Percentiles rank a stretch among this genome's conserved stretches.
Evolutionary conservation across 2,113 vertebrate species (phyloP).

Genomic region (Erythrocercus mccallii): DNA sequence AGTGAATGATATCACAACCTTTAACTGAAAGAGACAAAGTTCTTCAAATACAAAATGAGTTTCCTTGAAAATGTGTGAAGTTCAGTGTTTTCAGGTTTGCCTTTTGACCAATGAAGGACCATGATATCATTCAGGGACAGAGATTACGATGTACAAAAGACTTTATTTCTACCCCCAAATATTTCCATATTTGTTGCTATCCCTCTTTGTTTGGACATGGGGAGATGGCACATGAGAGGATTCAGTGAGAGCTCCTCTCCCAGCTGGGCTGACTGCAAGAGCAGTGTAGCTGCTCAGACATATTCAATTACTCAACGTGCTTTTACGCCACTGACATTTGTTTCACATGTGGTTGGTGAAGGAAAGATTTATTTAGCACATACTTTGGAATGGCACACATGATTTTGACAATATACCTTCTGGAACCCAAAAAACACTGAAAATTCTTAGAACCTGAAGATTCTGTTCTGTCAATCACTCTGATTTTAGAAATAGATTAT

Average conservation of each 20-base stretch:
- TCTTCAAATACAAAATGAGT: background rate
- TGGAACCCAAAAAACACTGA: conserved; percentile 12
- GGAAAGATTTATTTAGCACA: conserved; percentile 37
- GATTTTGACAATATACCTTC: conserved; percentile 26
- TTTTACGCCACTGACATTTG: background rate
- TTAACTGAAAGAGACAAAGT: background rate
- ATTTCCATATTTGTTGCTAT: background rate
- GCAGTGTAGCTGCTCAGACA: background rate
- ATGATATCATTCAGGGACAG: conserved; percentile 61
- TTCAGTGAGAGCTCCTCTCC: background rate
- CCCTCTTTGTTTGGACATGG: background rate
- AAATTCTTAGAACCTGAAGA: conserved; percentile 34
- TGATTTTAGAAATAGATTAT: conserved; percentile 56
- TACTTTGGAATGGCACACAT: conserved; percentile 52
- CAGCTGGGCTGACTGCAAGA: background rate
- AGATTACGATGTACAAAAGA: conserved; percentile 52
- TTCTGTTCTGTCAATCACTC: conserved; percentile 32
- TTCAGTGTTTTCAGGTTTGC: background rate
- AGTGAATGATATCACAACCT: conserved; percentile 38
- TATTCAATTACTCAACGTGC: background rate
- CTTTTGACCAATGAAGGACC: background rate
- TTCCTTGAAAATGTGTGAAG: background rate
- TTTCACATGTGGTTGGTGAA: background rate
- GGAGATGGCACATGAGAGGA: background rate
- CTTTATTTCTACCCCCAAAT: conserved; percentile 46